These are phyloP conservation scores for Synanthedon andrenaeformis DNA, from an alignment of 2,888 invertebrate species.

Conservation along the genomic window DNA sequence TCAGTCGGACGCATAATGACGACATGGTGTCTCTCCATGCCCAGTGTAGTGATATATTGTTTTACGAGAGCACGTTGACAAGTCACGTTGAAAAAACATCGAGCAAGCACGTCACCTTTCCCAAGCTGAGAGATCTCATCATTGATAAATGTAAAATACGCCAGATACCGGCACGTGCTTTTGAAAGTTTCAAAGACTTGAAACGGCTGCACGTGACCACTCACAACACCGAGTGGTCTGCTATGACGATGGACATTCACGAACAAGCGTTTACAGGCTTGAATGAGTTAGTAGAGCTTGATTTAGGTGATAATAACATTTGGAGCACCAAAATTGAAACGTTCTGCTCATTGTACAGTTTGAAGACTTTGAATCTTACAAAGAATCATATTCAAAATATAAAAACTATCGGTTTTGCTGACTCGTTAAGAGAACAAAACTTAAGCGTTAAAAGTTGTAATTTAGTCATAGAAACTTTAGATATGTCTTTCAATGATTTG, in stretches of 20 bases:
- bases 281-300: slow-evolving; percentile 74
- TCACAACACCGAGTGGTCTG: slow-evolving; percentile 83
- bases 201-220: slow-evolving; percentile 77
- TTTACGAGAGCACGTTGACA: slow-evolving; percentile 78
- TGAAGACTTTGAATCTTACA: slow-evolving; percentile 78
- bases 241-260: slow-evolving; percentile 80
- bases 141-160: slow-evolving; percentile 83
- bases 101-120: slow-evolving; percentile 69
- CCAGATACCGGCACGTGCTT: slow-evolving; percentile 77
- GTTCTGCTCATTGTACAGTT: slow-evolving; percentile 78
- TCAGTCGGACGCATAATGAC: slow-evolving; percentile 74
- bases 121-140: slow-evolving; percentile 76
- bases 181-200: slow-evolving; percentile 76
- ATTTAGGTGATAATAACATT: slow-evolving; percentile 81
- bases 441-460: slow-evolving; percentile 76
- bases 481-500: slow-evolving; percentile 81
- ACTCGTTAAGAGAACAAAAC: slow-evolving; percentile 71
- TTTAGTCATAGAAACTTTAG: slow-evolving; percentile 75
- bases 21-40: slow-evolving; percentile 76
- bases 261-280: slow-evolving; percentile 77
- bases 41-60: slow-evolving; percentile 80
- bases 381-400: slow-evolving; percentile 84
- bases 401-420: slow-evolving; percentile 79
- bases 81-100: slow-evolving; percentile 51
- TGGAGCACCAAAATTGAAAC: slow-evolving; percentile 79